These are phyloP conservation scores for Drosophila rubida DNA, from an alignment of 2,888 invertebrate species.

Conservation along the genomic window DNA sequence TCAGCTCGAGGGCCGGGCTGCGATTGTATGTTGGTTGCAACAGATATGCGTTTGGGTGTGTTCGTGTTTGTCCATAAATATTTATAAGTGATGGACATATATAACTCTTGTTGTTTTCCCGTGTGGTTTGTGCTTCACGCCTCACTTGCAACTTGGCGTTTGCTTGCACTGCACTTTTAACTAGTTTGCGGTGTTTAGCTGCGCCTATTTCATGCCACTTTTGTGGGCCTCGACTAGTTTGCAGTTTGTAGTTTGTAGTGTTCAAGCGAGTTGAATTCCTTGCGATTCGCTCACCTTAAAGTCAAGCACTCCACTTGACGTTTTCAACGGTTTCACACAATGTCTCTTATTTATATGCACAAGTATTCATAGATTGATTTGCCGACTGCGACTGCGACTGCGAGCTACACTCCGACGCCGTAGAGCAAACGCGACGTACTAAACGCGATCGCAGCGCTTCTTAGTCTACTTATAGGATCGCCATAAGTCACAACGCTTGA, in stretches of 20 bases:
- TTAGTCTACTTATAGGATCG: constrained; percentile 76
- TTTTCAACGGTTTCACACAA: constrained; percentile 10
- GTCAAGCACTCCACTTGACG: not conserved
- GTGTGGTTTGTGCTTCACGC: constrained; percentile 26
- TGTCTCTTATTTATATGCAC: not conserved
- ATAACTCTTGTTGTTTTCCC: not conserved
- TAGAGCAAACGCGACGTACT: constrained; percentile 72
- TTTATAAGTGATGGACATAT: not conserved
- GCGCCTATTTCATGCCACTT: constrained; percentile 24
- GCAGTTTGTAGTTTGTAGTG: not conserved
- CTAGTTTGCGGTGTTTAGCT: constrained; percentile 34
- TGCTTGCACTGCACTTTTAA: constrained; percentile 55
- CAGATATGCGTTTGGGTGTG: constrained; percentile 44
- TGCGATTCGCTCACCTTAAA: constrained; percentile 19
- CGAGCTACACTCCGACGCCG: constrained; percentile 36
- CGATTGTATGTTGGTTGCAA: constrained; percentile 22
- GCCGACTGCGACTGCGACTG: constrained; percentile 18
- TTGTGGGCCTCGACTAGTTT: constrained; percentile 9
- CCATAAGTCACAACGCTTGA: constrained; percentile 12
- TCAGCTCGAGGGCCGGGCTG: constrained; percentile 11
- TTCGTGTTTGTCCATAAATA: constrained; percentile 9
- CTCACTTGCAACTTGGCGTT: constrained; percentile 41
- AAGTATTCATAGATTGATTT: constrained; percentile 26
- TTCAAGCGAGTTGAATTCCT: not conserved
- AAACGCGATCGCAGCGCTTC: constrained; percentile 72